Evolutionary conservation across 2,113 vertebrate species (phyloP), one percentile per base, ranked within the genome.

Genomic region (Caretta caretta): DNA sequence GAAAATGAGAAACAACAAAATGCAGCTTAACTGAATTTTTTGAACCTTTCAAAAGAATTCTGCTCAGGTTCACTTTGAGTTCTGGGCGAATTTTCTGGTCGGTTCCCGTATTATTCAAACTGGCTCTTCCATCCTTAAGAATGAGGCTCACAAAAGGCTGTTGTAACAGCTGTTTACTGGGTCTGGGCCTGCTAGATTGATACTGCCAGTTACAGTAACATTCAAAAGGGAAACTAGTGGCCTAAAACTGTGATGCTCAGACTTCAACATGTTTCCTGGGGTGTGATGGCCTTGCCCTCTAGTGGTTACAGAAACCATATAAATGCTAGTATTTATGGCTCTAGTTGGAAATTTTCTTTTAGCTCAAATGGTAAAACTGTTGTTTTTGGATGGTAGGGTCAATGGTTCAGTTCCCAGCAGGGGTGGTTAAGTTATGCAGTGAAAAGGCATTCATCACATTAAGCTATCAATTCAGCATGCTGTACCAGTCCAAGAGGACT

Each of bases 391-490:
- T 94, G 88, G 13, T 79, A 87, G 59, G 35, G 22, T 75, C 87
- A 35, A 48, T 92, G 53, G 75, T 65, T 96, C n/a, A 81, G 10
- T 89, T 87, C 81, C 80, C 85, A 92, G 88, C 42, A 87, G 83
- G 59, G 48, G 17, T 83, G 85, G 8, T 87, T 92, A 78, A 90
- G 24, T 19, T 88, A 92, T 17, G 94, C 85, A 93, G n/a, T 57
- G 57, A 62, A 80, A 89, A 90, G 25, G 27, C 81, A 87, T 56
- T 92, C 35, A 42, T 89, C 94, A 80, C 79, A 95, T 94, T 94
- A 95, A 88, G 80, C 38, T 90, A 42, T 42, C 38, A 42, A 42
- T 42, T 42, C 38, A 24, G 59, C 4, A 29, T 10, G 24, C 46
- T 80, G 12, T 48, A 49, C 49, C 49, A 38, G 31, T 25, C 29